These are phyloP conservation scores for Cistogaster globosa DNA, from an alignment of 2,888 invertebrate genomes.

Conservation along the genomic window DNA sequence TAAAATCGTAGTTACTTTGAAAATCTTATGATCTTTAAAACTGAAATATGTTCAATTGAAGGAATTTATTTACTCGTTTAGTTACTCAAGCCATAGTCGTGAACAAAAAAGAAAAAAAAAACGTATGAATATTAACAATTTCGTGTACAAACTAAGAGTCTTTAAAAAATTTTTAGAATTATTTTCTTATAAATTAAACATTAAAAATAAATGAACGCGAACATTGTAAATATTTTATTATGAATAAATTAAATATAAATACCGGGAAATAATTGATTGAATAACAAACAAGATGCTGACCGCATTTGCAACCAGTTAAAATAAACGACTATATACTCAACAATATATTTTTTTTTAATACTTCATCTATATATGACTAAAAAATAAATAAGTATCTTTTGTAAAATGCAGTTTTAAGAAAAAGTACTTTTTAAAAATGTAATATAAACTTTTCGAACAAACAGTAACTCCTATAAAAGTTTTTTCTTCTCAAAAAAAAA, in stretches of 20 bases:
- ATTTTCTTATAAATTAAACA: constrained; percentile 15
- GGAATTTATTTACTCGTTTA: too few relatives aligned
- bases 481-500: too few relatives aligned
- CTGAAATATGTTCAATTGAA: constrained; percentile 2
- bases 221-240: constrained; percentile 19
- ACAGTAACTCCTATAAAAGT: too few relatives aligned
- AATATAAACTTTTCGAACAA: too few relatives aligned
- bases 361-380: too few relatives aligned
- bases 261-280: not conserved
- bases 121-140: constrained; percentile 5
- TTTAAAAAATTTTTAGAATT: not conserved
- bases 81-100: too few relatives aligned
- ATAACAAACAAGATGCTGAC: not conserved
- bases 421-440: too few relatives aligned
- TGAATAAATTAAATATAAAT: constrained; percentile 6
- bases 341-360: too few relatives aligned
- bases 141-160: constrained; percentile 18
- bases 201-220: constrained; percentile 22
- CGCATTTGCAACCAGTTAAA: not conserved
- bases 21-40: constrained; percentile 4
- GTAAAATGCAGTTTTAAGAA: too few relatives aligned
- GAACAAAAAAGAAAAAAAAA: not conserved
- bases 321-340: too few relatives aligned
- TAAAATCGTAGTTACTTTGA: not conserved
- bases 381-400: too few relatives aligned